Conservation (phyloP, 2,113 vertebrate species). For the Cheilinus undulatus region DNA sequence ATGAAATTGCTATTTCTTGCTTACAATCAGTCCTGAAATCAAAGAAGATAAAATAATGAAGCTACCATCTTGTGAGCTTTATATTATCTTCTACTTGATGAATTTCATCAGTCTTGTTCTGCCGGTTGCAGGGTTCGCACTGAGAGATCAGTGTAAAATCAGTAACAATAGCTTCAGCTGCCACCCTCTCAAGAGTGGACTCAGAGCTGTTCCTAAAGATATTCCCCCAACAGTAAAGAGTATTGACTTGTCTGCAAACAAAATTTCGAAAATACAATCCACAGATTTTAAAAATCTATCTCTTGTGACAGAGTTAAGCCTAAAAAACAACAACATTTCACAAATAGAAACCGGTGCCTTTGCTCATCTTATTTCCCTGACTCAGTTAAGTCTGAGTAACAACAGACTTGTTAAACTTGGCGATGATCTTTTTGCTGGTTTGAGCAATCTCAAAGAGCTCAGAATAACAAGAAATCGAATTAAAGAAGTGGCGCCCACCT, state of each 20-base stretch:
- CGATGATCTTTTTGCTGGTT: constrained; percentile 60
- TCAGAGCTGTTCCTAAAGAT: constrained; percentile 54
- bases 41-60: not conserved
- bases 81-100: not conserved
- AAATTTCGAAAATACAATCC: constrained; percentile 48
- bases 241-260: constrained; percentile 71
- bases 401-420: constrained; percentile 59
- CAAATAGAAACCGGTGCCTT: constrained; percentile 61
- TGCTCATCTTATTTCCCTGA: constrained; percentile 43
- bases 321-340: constrained; percentile 54
- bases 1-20: not conserved
- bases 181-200: not conserved
- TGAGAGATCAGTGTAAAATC: constrained; percentile 55
- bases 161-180: constrained; percentile 38
- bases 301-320: constrained; percentile 52
- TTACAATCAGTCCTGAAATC: constrained; percentile 3
- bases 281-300: constrained; percentile 53
- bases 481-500: constrained; percentile 14
- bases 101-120: not conserved
- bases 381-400: constrained; percentile 60
- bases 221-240: constrained; percentile 59
- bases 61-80: rapidly evolving
- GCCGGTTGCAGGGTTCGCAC: not conserved
- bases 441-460: constrained; percentile 67
- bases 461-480: constrained; percentile 54